Evolutionary conservation across 2,113 vertebrate genomes (phyloP).

Genomic region (Arizona elegans): DNA sequence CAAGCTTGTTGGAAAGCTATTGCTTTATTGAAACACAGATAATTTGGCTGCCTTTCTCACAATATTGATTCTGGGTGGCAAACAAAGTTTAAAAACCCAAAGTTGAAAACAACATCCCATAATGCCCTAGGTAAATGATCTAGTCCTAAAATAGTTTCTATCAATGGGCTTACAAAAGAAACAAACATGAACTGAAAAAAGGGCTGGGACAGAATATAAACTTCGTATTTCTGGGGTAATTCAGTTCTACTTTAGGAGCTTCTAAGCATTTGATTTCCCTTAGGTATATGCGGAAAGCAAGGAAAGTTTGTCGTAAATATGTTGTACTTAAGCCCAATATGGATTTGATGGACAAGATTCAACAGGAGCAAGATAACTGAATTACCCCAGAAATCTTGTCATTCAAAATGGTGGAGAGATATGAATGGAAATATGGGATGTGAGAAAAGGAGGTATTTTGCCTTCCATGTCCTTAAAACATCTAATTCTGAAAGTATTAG

Average conservation of each 20-base stretch:
- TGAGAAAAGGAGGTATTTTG: not conserved
- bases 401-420: not conserved
- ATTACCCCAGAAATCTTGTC: not conserved
- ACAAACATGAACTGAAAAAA: not conserved
- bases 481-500: not conserved
- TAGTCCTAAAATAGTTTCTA: not conserved
- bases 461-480: too few relatives aligned
- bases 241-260: not conserved
- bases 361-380: not conserved
- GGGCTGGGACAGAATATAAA: not conserved
- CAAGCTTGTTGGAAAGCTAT: too few relatives aligned
- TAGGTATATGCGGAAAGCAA: not conserved
- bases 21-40: not conserved
- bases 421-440: not conserved
- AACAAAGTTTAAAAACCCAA: too few relatives aligned
- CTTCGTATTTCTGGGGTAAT: not conserved
- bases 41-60: not conserved
- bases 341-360: not conserved
- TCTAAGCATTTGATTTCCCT: not conserved
- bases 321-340: not conserved
- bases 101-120: too few relatives aligned
- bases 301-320: not conserved
- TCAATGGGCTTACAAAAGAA: not conserved
- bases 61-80: not conserved
- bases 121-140: constrained; percentile 32